These are phyloP conservation scores for Aleiodes testaceus DNA, from an alignment of 2,888 invertebrate genomes.

Conservation along the genomic window DNA sequence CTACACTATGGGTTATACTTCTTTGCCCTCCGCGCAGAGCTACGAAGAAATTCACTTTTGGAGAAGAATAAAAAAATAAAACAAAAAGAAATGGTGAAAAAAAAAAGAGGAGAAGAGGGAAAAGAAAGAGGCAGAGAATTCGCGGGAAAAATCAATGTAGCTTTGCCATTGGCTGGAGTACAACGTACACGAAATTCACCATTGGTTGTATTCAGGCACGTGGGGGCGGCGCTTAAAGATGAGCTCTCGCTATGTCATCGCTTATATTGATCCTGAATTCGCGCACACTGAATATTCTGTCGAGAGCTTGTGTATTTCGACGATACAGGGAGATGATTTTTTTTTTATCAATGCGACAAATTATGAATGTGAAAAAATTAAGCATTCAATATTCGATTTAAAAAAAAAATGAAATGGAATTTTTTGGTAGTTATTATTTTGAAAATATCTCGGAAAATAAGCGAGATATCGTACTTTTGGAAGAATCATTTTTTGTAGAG, in stretches of 20 bases:
- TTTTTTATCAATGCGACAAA: neutral
- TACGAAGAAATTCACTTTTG: conserved; percentile 69
- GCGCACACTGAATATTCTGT: conserved; percentile 36
- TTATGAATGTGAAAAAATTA: neutral
- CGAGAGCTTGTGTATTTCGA: conserved; percentile 4
- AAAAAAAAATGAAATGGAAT: neutral
- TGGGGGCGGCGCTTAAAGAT: conserved; percentile 71
- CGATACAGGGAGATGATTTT: conserved; percentile 21
- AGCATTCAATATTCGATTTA: neutral
- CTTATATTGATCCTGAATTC: conserved; percentile 71
- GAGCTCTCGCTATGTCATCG: conserved; percentile 72
- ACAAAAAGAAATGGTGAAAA: conserved; percentile 51
- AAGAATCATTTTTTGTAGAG: no score
- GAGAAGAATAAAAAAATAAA: conserved; percentile 54
- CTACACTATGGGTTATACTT: conserved; percentile 42
- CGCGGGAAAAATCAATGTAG: conserved; percentile 68
- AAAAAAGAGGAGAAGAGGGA: conserved; percentile 35
- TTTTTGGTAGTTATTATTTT: neutral
- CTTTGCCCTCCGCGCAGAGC: conserved; percentile 45
- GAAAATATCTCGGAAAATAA: no score
- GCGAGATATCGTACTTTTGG: no score
- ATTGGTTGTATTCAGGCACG: conserved; percentile 59
- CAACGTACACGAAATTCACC: conserved; percentile 46
- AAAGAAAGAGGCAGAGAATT: conserved; percentile 38
- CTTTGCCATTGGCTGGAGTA: conserved; percentile 60